Conservation (phyloP, 2,797 vertebrate species). For the Pseudomugil tenellus region DNA sequence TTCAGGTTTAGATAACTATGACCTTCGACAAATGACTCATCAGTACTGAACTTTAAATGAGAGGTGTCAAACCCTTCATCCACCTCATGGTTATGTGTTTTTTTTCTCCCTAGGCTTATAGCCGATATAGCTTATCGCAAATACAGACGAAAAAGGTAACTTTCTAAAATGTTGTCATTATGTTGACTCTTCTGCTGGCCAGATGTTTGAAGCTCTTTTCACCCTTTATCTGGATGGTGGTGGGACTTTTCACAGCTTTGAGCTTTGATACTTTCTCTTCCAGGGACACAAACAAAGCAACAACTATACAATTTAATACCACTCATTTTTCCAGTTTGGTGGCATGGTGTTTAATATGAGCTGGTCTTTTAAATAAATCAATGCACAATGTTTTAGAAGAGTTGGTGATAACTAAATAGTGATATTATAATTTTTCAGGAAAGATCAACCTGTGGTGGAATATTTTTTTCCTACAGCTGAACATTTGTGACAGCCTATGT, state of each 20-base stretch:
- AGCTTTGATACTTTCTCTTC: constrained; percentile 33
- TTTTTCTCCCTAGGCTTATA: constrained; percentile 75
- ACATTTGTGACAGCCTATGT: neutral
- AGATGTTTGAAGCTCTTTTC: constrained; percentile 19
- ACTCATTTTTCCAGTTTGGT: neutral
- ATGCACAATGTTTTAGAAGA: neutral
- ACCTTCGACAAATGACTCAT: neutral
- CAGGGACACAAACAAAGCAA: constrained; percentile 37
- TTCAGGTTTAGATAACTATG: neutral
- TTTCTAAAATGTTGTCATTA: constrained; percentile 23
- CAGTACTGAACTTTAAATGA: neutral
- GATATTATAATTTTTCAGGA: neutral
- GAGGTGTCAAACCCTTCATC: constrained; percentile 24
- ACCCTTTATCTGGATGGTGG: constrained; percentile 52
- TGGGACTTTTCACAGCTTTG: constrained; percentile 50
- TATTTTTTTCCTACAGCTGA: neutral
- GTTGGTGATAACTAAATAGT: neutral
- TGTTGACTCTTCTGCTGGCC: constrained; percentile 28
- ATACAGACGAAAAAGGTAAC: constrained; percentile 80
- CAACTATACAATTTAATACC: constrained; percentile 13
- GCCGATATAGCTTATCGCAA: constrained; percentile 82
- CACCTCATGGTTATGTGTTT: constrained; percentile 41
- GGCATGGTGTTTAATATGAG: neutral
- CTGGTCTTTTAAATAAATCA: constrained; percentile 3
- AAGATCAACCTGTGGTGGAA: neutral